Percentiles rank a stretch among this genome's conserved stretches.
phyloP scores from a whole-genome alignment of 1,140 invertebrate species.

The Penaeus japonicus region DNA sequence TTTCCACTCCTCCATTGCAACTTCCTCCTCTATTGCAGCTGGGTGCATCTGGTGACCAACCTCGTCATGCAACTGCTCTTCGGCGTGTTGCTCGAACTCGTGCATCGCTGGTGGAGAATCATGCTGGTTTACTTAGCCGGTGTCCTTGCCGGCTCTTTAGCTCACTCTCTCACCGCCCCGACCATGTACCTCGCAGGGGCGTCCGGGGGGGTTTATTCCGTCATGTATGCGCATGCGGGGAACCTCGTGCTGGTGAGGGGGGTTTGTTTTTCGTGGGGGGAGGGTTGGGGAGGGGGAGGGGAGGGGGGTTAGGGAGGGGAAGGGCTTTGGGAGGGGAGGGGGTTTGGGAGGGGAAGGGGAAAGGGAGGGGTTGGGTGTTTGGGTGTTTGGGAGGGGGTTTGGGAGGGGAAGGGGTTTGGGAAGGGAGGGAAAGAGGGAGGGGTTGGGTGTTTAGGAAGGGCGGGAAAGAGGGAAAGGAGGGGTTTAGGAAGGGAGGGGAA shows the following conservation, averaged over 20 bases:
- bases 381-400: too few species aligned
- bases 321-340: too few species aligned
- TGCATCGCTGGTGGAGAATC: conserved; percentile 82
- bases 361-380: too few species aligned
- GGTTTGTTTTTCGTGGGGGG: too few species aligned
- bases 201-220: conserved; percentile 93
- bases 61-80: conserved; percentile 72
- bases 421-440: too few species aligned
- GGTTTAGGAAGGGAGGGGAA: too few species aligned
- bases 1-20: background rate
- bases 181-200: conserved; percentile 88
- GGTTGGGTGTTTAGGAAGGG: too few species aligned
- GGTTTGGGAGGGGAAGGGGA: too few species aligned
- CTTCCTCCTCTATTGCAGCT: background rate
- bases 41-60: conserved; percentile 67
- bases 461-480: too few species aligned
- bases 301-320: too few species aligned
- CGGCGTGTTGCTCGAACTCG: conserved; percentile 78
- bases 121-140: conserved; percentile 76
- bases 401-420: too few species aligned
- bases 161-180: conserved; percentile 67
- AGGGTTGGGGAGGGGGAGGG: too few species aligned
- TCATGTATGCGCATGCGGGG: conserved; percentile 93
- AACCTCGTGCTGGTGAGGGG: conserved; percentile 80
- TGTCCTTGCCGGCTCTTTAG: conserved; percentile 67